Evolutionary conservation across 2,797 vertebrate species (phyloP).

Genomic region (Gephyroberyx darwinii): DNA sequence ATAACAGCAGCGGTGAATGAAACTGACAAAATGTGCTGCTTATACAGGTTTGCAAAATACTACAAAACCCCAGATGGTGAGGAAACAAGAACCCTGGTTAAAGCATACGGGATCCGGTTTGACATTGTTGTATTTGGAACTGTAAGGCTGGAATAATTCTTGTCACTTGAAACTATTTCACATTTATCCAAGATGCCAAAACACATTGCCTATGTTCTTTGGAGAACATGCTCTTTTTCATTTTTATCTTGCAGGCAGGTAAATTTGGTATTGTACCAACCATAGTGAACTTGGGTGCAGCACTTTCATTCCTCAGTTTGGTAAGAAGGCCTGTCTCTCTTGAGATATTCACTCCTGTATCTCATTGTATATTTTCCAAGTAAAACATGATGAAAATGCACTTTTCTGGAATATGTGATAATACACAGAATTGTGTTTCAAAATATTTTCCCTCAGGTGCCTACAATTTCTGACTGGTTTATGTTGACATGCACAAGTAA

Average conservation of each 20-base stretch:
- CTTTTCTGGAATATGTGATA: neutral
- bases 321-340: slow-evolving; percentile 74
- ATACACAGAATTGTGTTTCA: neutral
- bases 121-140: slow-evolving; percentile 91
- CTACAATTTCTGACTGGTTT: slow-evolving; percentile 83
- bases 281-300: slow-evolving; percentile 91
- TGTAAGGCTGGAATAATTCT: slow-evolving; percentile 69
- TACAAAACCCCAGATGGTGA: slow-evolving; percentile 74
- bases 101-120: slow-evolving; percentile 93
- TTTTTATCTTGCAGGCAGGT: slow-evolving; percentile 83
- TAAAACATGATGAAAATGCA: neutral
- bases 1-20: neutral
- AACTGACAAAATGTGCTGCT: neutral
- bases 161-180: neutral
- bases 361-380: neutral
- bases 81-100: slow-evolving; percentile 85
- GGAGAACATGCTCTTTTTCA: neutral
- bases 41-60: slow-evolving; percentile 89
- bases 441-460: slow-evolving; percentile 74
- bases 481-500: slow-evolving; percentile 86
- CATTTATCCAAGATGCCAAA: neutral
- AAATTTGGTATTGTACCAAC: slow-evolving; percentile 91
- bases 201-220: neutral
- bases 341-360: neutral
- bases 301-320: slow-evolving; percentile 87